These are phyloP conservation scores for Chelidonichthys spinosus DNA, from an alignment of 2,797 vertebrate species.

Conservation along the genomic window DNA sequence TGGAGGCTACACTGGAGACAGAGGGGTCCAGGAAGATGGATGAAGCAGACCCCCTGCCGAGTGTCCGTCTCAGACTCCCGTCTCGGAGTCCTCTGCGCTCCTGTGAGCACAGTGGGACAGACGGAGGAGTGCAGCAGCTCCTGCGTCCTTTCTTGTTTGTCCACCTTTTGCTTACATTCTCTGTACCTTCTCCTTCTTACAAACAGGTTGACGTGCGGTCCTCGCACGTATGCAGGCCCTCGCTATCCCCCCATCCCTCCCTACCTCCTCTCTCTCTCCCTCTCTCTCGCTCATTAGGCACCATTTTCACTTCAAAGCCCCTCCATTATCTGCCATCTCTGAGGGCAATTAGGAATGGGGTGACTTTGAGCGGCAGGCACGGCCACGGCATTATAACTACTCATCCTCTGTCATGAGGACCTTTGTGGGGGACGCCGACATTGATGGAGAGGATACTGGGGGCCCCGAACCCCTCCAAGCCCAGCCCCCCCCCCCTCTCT, in stretches of 20 bases:
- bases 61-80: constrained; percentile 86
- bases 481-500: neutral
- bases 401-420: constrained; percentile 88
- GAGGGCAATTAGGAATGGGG: constrained; percentile 94
- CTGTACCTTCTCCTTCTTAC: constrained; percentile 56
- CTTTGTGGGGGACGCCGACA: constrained; percentile 87
- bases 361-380: constrained; percentile 90
- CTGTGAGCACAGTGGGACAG: constrained; percentile 83
- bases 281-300: constrained; percentile 86
- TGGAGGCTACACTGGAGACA: constrained; percentile 67
- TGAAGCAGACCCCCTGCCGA: constrained; percentile 85
- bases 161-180: constrained; percentile 10
- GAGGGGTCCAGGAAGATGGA: constrained; percentile 82
- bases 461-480: constrained; percentile 39
- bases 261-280: constrained; percentile 42
- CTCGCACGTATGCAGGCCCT: constrained; percentile 17
- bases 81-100: constrained; percentile 81
- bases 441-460: constrained; percentile 90
- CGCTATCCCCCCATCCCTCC: constrained; percentile 28
- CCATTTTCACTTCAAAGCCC: constrained; percentile 93
- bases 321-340: constrained; percentile 92
- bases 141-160: constrained; percentile 6
- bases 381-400: constrained; percentile 88
- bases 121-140: constrained; percentile 25
- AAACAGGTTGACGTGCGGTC: constrained; percentile 81